Percentiles rank a stretch among this genome's conserved stretches.
Conservation (phyloP, 2,797 vertebrate genomes). For the Manis pentadactyla region DNA sequence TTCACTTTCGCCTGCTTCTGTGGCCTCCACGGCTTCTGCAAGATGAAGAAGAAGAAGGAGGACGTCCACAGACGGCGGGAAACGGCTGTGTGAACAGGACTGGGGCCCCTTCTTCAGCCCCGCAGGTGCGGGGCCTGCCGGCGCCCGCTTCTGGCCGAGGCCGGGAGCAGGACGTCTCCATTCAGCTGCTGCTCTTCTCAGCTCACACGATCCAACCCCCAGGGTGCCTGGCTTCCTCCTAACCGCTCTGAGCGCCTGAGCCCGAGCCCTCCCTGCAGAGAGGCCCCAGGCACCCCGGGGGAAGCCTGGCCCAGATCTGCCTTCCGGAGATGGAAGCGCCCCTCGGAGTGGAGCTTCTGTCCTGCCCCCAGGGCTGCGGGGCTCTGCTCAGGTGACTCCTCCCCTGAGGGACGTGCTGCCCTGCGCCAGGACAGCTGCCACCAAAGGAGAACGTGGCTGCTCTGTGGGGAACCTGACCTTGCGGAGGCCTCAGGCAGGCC, state of each 20-base stretch:
- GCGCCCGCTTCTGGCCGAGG: not conserved
- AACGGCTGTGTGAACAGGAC: constrained; percentile 88
- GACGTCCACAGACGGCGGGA: constrained; percentile 86
- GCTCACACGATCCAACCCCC: not conserved
- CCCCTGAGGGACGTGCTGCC: not conserved
- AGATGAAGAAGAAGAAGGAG: constrained; percentile 90
- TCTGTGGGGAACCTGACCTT: not conserved
- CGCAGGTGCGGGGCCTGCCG: not conserved
- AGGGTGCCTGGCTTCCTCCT: not conserved
- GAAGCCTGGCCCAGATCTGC: not conserved
- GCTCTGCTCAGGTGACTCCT: not conserved
- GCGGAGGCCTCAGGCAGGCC: not conserved
- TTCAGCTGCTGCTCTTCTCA: not conserved
- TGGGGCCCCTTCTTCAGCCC: not conserved
- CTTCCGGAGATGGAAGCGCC: not conserved
- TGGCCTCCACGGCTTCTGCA: constrained; percentile 94
- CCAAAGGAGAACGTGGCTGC: not conserved
- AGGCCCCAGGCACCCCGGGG: not conserved
- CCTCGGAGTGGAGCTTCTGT: not conserved
- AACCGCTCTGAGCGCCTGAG: not conserved
- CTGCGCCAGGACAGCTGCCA: not conserved
- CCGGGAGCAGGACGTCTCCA: not conserved
- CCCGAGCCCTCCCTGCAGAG: not conserved
- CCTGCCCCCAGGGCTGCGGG: not conserved
- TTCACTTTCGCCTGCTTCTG: constrained; percentile 98